Conservation (phyloP, 2,113 vertebrate genomes). For the Polypterus bichir region DNA sequence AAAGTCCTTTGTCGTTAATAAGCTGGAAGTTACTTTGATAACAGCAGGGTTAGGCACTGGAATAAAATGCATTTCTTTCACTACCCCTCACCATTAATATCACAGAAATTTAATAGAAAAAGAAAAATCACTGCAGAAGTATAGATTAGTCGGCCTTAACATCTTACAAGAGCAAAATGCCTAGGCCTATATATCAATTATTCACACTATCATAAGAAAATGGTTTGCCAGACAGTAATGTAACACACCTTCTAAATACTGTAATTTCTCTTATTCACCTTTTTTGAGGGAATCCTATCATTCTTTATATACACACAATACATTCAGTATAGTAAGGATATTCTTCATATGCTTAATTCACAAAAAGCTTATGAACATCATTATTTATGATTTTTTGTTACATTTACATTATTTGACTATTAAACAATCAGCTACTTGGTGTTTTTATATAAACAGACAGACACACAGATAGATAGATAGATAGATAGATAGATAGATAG, state of each 20-base stretch:
- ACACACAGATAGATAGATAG: conserved; percentile 24
- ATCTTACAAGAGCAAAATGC: conserved; percentile 37
- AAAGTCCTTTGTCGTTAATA: conserved; percentile 90
- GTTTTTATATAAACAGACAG: neutral
- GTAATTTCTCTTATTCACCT: neutral
- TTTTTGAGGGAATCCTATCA: too few relatives aligned
- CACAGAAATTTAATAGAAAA: conserved; percentile 51
- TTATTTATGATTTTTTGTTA: too few relatives aligned
- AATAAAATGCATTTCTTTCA: conserved; percentile 69
- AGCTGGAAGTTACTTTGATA: conserved; percentile 98
- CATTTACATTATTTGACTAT: too few relatives aligned
- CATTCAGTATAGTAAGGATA: too few relatives aligned
- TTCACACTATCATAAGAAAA: conserved; percentile 35
- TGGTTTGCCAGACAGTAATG: conserved; percentile 18
- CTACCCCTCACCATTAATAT: conserved; percentile 63
- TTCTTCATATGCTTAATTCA: too few relatives aligned
- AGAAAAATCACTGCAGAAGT: conserved; percentile 42
- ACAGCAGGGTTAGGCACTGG: conserved; percentile 71
- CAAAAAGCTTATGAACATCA: too few relatives aligned
- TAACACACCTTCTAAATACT: conserved; percentile 2
- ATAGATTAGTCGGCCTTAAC: conserved; percentile 50
- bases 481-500: conserved; percentile 15
- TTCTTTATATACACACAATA: too few relatives aligned
- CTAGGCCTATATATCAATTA: conserved; percentile 48
- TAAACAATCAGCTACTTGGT: too few relatives aligned